Conservation (phyloP, 2,888 invertebrate species). For the Mesorhabditis spiculigera region DNA sequence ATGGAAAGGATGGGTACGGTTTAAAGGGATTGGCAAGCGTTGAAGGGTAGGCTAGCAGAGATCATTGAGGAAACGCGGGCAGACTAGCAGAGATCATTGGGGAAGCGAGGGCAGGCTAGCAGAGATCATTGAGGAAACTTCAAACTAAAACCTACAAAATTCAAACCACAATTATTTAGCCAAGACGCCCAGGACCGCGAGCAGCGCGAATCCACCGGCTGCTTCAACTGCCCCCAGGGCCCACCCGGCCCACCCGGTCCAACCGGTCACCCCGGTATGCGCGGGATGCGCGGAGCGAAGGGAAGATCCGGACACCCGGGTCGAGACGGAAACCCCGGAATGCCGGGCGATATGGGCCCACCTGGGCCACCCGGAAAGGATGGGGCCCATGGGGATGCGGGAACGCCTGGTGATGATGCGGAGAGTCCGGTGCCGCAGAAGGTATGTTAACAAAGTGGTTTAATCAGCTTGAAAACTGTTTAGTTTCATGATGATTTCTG, state of each 20-base stretch:
- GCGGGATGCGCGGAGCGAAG: constrained; percentile 5
- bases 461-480: too few relatives aligned
- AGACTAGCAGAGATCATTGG: too few relatives aligned
- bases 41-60: neutral
- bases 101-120: too few relatives aligned
- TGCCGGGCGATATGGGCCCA: constrained; percentile 3
- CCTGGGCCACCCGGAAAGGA: constrained; percentile 2
- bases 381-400: neutral
- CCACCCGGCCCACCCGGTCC: constrained; percentile 3
- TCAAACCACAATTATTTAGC: neutral
- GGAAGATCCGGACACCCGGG: neutral
- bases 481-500: too few relatives aligned
- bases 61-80: too few relatives aligned
- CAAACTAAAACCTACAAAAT: neutral
- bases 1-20: constrained; percentile 1
- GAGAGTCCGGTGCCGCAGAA: neutral
- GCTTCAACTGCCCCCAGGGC: constrained; percentile 7
- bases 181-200: neutral
- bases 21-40: neutral
- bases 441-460: neutral
- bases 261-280: neutral
- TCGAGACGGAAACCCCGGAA: constrained; percentile 6
- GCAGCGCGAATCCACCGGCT: neutral
- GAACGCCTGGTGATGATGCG: neutral
- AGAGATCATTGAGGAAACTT: too few relatives aligned